Conservation (phyloP, 53 echinoderm and acorn worm genomes). For the Echinometra lucunter region DNA sequence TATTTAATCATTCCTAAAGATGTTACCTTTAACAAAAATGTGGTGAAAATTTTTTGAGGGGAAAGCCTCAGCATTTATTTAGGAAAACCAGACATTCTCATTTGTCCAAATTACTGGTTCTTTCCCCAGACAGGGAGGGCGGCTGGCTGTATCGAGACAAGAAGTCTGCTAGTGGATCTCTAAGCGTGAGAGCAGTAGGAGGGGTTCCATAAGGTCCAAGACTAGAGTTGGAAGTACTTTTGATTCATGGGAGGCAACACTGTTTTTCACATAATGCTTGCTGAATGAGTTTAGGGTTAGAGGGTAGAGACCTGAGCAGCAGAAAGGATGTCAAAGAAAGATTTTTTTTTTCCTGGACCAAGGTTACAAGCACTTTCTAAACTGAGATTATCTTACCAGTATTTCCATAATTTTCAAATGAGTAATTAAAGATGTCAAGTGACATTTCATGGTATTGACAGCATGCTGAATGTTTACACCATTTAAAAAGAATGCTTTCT, state of each 20-base stretch:
- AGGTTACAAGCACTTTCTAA: conserved; percentile 12
- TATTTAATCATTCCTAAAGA: not conserved
- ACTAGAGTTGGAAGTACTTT: conserved; percentile 20
- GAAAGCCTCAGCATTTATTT: not conserved
- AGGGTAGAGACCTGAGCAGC: not conserved
- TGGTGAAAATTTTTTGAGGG: not conserved
- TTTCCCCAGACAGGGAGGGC: not conserved
- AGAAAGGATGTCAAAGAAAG: not conserved
- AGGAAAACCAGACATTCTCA: conserved; percentile 6
- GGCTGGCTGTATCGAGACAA: conserved; percentile 15
- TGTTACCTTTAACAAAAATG: not conserved
- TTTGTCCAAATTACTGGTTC: not conserved
- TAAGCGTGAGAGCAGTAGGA: conserved; percentile 4
- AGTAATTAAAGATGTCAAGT: not conserved
- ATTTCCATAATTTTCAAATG: not conserved
- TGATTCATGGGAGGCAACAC: not conserved
- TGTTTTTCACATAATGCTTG: conserved; percentile 20
- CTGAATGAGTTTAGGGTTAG: conserved; percentile 27
- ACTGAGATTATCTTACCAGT: not conserved
- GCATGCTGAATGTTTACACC: too few relatives aligned
- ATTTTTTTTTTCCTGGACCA: not conserved
- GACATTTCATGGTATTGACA: too few relatives aligned
- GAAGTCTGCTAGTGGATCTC: conserved; percentile 28
- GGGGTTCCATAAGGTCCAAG: not conserved
- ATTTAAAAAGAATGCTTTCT: too few relatives aligned